Base-by-base conservation (phyloP, 2,113 vertebrate species). In the Cairina moschata region DNA sequence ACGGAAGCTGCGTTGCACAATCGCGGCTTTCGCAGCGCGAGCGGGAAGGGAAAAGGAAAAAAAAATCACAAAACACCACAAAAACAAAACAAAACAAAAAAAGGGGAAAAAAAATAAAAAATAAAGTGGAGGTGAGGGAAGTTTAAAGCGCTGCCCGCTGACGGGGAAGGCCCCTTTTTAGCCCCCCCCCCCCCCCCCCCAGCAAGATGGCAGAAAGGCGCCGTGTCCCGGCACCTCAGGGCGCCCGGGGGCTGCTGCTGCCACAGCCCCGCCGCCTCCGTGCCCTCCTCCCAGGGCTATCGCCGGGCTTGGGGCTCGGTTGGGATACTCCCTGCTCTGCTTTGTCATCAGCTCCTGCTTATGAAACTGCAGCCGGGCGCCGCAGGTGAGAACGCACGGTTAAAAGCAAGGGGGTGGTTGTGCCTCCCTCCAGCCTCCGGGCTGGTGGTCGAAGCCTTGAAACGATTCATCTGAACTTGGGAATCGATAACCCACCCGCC, bases 11-110 rank as follows among this genome's bases (percentile, higher is more conserved):
- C 94, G 94, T 98, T 98, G 97, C 98, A 97, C 98, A 98, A 98
- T 98, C 97, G 40, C 81, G 55, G 96, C 92, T 85, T 97, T 97
- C 95, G 94, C 87, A 96, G 95, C 96, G 97, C 97, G 97, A 91
- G 97, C 95, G 95, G 96, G 20, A 18, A 48, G 46, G 46, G 17
- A 44, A 44, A 44, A 44, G 8, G 17, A 44, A 44, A 44, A 48
- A 48, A 21, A 48, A 20, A 46, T 17, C 10, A 40, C 38, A 40
- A 40, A 40, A 40, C 40, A 40, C 40, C 40, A 40, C 40, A 40
- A 13, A 40, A 40, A 40, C 40, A 40, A 40, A 40, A 40, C 40
- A 13, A 40, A 40, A 40, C 40, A 5, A 13, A 40, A 40, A 40
- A 40, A 40, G 13, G 40, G 40, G 13, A 40, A 21, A 11, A 11